Percentiles rank a stretch among this genome's conserved stretches.
phyloP scores from a whole-genome alignment of 2,888 invertebrate genomes.

The Drosophila conformis region DNA sequence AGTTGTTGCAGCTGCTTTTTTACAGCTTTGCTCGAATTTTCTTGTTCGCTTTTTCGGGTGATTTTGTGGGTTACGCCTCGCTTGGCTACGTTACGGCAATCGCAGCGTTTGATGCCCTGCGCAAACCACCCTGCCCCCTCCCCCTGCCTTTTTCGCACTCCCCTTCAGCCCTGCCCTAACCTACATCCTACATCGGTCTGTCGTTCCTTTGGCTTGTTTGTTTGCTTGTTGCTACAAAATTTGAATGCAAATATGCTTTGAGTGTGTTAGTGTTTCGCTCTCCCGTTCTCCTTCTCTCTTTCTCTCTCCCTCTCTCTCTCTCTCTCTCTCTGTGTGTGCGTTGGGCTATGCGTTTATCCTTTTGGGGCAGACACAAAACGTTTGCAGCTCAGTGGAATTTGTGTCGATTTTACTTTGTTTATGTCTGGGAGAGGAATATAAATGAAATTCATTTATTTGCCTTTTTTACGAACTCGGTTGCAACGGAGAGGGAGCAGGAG shows the following conservation, averaged over 20 bases:
- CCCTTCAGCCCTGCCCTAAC: background rate
- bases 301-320: background rate
- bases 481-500: background rate
- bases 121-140: constrained; percentile 3
- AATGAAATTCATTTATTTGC: constrained; percentile 74
- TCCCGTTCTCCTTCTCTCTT: background rate
- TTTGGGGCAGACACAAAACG: constrained; percentile 59
- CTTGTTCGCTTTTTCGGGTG: constrained; percentile 45
- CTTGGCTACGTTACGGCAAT: constrained; percentile 62
- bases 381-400: constrained; percentile 63
- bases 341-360: constrained; percentile 68
- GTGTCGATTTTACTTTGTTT: constrained; percentile 72
- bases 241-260: constrained; percentile 75
- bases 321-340: constrained; percentile 14
- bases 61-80: constrained; percentile 74
- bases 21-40: constrained; percentile 9
- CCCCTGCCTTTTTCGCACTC: no score
- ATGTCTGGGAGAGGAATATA: constrained; percentile 63
- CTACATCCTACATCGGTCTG: background rate
- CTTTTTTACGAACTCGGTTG: constrained; percentile 46
- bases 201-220: constrained; percentile 59
- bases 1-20: constrained; percentile 26
- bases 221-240: constrained; percentile 73
- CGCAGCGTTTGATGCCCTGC: constrained; percentile 53
- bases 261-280: constrained; percentile 53